Evolutionary conservation across 2,888 invertebrate species (phyloP).

Genomic region (Melanophora roralis): DNA sequence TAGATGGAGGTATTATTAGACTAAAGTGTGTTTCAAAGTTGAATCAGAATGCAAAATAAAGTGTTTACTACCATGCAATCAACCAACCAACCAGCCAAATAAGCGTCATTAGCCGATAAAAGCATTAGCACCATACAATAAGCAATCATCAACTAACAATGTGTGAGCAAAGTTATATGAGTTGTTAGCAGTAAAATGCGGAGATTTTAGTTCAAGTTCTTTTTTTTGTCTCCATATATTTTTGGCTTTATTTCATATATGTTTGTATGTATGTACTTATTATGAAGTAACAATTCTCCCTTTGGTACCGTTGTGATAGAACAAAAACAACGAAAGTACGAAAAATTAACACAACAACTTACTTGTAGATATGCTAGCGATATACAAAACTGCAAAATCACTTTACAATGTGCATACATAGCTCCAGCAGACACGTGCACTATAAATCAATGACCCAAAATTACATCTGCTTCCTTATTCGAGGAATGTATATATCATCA

Average conservation of each 20-base stretch:
- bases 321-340: not conserved
- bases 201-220: constrained; percentile 41
- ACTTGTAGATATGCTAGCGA: constrained; percentile 22
- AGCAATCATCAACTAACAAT: constrained; percentile 52
- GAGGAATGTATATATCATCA: not conserved
- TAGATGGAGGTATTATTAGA: constrained; percentile 56
- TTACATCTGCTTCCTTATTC: constrained; percentile 24
- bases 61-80: constrained; percentile 7
- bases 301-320: constrained; percentile 42
- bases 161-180: constrained; percentile 45
- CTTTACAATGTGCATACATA: constrained; percentile 52
- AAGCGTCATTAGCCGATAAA: constrained; percentile 52
- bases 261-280: constrained; percentile 33
- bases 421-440: constrained; percentile 9
- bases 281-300: constrained; percentile 52
- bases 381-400: constrained; percentile 31
- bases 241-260: too few relatives aligned
- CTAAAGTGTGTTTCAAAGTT: constrained; percentile 56
- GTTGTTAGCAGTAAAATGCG: constrained; percentile 33
- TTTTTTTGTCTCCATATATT: constrained; percentile 5
- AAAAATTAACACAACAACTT: not conserved
- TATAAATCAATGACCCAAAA: constrained; percentile 11
- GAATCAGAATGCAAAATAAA: constrained; percentile 57
- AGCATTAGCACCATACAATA: constrained; percentile 57
- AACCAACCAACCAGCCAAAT: constrained; percentile 12